phyloP scores from a whole-genome alignment of 1,140 invertebrate species.

The Sminthurides bifidus region DNA sequence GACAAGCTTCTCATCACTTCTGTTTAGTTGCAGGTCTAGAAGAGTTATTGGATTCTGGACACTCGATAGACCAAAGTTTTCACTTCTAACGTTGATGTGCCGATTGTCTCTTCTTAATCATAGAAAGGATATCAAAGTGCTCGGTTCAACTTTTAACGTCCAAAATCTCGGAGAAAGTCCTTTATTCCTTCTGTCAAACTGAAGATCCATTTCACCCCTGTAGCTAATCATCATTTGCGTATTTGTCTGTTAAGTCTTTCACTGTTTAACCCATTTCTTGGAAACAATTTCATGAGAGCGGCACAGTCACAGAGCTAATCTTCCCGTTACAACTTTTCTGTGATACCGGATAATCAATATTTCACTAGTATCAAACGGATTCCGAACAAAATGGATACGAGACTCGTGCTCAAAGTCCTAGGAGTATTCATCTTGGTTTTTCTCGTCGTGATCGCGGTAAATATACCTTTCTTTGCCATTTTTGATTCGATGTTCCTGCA shows the following conservation, averaged over 20 bases:
- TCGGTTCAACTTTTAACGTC: too few species aligned
- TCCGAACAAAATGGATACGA: slow-evolving; percentile 17
- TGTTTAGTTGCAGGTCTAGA: too few species aligned
- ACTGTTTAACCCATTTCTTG: background rate
- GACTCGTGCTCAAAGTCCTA: slow-evolving; percentile 17
- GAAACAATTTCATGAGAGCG: background rate
- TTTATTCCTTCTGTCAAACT: too few species aligned
- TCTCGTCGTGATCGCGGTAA: slow-evolving; percentile 16
- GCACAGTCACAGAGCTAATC: background rate
- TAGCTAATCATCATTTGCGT: background rate
- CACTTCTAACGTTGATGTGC: too few species aligned
- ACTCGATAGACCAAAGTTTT: too few species aligned
- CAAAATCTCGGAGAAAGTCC: too few species aligned
- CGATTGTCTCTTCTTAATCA: too few species aligned
- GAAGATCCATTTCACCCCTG: background rate
- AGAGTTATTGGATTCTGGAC: too few species aligned
- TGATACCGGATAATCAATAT: background rate
- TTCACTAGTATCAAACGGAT: background rate
- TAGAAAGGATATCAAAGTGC: too few species aligned
- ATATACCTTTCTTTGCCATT: background rate
- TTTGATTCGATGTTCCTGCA: background rate
- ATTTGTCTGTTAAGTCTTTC: background rate
- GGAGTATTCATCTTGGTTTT: slow-evolving; percentile 4
- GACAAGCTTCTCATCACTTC: too few species aligned
- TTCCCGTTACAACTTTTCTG: too few species aligned